phyloP scores from a whole-genome alignment of 2,113 vertebrate species.

The Psittacus erithacus region DNA sequence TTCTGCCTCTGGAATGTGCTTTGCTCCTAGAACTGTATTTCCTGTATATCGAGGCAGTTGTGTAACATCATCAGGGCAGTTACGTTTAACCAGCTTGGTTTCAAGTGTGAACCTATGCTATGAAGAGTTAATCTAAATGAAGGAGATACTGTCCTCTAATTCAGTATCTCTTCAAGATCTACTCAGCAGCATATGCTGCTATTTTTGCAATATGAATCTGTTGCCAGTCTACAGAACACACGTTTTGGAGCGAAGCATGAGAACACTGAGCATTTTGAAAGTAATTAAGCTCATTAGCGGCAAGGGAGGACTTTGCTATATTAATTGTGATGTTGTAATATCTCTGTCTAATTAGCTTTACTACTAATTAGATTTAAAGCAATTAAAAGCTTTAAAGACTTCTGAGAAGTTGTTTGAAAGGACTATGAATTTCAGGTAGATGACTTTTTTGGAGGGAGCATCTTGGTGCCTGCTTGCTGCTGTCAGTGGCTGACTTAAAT shows the following conservation, averaged over 20 bases:
- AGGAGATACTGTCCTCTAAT: not conserved
- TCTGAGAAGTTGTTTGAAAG: not conserved
- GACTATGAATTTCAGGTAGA: not conserved
- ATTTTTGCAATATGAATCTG: not conserved
- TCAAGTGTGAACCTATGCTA: not conserved
- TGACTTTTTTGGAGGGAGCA: not conserved
- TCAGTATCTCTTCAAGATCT: not conserved
- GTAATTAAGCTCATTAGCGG: constrained; percentile 47
- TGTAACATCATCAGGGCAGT: not conserved
- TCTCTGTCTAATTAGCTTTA: constrained; percentile 61
- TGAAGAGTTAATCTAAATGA: not conserved
- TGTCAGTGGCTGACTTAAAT: not conserved
- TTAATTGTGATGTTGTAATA: constrained; percentile 33
- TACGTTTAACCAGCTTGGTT: rapidly evolving
- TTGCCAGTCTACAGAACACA: not conserved
- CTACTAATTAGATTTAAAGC: constrained; percentile 65
- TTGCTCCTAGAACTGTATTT: rapidly evolving
- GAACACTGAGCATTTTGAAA: not conserved
- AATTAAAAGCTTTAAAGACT: constrained; percentile 55
- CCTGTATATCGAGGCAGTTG: rapidly evolving
- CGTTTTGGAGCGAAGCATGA: not conserved
- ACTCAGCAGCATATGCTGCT: not conserved
- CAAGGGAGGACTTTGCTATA: constrained; percentile 39
- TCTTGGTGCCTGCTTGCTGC: not conserved
- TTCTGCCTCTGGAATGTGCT: not conserved